Evolutionary conservation across 2,797 vertebrate genomes (phyloP).

Genomic region (Protosalanx chinensis): DNA sequence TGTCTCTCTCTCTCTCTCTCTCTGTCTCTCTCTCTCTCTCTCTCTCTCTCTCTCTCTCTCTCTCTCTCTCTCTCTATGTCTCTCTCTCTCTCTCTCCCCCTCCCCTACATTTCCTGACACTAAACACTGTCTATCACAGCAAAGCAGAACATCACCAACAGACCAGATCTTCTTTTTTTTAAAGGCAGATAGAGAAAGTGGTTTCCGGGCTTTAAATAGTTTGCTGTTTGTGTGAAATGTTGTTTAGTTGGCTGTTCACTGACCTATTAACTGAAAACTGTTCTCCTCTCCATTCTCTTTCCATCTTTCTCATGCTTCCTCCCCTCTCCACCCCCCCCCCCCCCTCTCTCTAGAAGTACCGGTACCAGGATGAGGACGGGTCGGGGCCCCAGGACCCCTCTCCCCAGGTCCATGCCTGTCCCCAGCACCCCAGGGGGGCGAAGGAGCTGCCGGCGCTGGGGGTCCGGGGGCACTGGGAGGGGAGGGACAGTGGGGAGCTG

Average conservation of each 20-base stretch:
- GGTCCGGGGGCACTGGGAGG: slow-evolving; percentile 46
- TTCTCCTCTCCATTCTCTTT: background rate
- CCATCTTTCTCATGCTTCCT: background rate
- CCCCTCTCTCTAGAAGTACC: slow-evolving; percentile 21
- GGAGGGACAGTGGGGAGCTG: background rate
- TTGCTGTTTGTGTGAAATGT: background rate
- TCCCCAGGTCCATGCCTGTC: slow-evolving; percentile 56
- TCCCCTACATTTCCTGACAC: too few species aligned
- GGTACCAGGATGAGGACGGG: slow-evolving; percentile 68
- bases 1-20: too few species aligned
- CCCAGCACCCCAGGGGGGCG: slow-evolving; percentile 48
- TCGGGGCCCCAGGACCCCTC: slow-evolving; percentile 60
- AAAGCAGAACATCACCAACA: too few species aligned
- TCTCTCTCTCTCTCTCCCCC: too few species aligned
- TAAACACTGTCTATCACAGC: too few species aligned
- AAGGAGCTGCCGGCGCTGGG: slow-evolving; percentile 46
- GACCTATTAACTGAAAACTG: background rate
- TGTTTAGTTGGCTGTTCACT: background rate
- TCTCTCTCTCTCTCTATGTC: too few species aligned
- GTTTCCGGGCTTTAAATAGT: background rate
- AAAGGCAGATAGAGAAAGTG: too few species aligned
- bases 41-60: background rate
- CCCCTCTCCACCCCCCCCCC: background rate
- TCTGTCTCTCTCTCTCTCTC: too few species aligned
- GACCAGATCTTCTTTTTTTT: too few species aligned